These are phyloP conservation scores for Pseudotriccus pelzelni DNA, from an alignment of 2,797 vertebrate genomes.

Conservation along the genomic window DNA sequence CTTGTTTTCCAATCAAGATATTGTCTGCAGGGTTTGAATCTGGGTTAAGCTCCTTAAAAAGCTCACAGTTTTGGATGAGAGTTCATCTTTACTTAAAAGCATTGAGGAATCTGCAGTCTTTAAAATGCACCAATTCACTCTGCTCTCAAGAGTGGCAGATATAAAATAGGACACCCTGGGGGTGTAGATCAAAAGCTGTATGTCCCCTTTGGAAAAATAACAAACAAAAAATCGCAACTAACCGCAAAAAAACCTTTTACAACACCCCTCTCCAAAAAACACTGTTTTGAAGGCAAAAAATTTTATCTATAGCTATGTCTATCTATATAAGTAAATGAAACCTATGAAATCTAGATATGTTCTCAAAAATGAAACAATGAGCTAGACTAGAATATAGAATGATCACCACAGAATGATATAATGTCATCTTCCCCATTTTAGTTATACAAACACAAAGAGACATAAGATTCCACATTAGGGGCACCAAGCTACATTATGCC, in stretches of 20 bases:
- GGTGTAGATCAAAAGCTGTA: not conserved
- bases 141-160: not conserved
- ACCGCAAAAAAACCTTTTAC: not conserved
- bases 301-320: not conserved
- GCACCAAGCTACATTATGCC: not conserved
- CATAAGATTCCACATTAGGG: not conserved
- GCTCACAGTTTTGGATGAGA: not conserved
- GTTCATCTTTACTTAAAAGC: not conserved
- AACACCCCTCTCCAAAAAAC: not conserved
- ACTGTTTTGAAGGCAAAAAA: not conserved
- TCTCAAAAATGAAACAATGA: not conserved
- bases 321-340: not conserved
- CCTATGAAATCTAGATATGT: not conserved
- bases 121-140: not conserved
- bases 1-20: not conserved
- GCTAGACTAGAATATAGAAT: not conserved
- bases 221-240: not conserved
- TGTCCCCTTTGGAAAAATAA: not conserved
- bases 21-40: not conserved
- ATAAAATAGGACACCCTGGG: not conserved
- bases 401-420: not conserved
- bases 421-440: not conserved
- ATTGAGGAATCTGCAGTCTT: not conserved
- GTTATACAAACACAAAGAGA: not conserved
- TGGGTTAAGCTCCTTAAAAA: not conserved